Base-by-base conservation (phyloP, 2,797 vertebrate species). In the Petrocephalus sullivani region DNA sequence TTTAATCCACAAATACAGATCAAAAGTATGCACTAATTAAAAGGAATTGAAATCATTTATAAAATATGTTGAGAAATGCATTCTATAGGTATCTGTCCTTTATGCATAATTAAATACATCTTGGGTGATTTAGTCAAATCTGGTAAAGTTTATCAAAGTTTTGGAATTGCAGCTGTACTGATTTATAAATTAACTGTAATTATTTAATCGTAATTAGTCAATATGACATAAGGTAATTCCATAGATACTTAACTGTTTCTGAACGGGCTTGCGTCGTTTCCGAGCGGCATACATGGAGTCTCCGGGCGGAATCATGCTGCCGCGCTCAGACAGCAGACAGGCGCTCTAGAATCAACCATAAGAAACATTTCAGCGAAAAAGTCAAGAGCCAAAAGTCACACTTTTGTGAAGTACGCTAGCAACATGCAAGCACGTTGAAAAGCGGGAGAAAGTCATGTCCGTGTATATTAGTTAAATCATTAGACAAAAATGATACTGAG, bases 201-300 rank as follows among this genome's bases (percentile, higher is more conserved):
- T 12, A 78, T 49, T 49, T 8, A n/a, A 41, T 46, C 19, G 41
- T 83, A 21, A 83, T 83, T 54, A 23, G 19, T 23, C 21, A 83
- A 9, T 21, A 4, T 51, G n/a, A 83, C 21, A 51, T 14, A 2
- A 10, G 81, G 21, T 14, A 83, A 54, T 21, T 83, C 12, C 9
- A 83, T 54, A 19, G 78, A 86, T 75, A 95, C 95, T 94, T 95
- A 95, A 96, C 96, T 96, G 96, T 95, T 97, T 97, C 91, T 97
- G 97, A 88, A 96, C 86, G 4, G 97, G 97, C 90, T 96, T 97
- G 90, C 96, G 95, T 88, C 97, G 94, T 92, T 97, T 97, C 90
- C 96, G 95, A 54, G 96, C 97, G 0, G 97, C 97, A 19, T 97
- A 97, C 14, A 96, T 93, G 89, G 96, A 96, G 87, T 97, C 96